phyloP scores from a whole-genome alignment of 2,113 vertebrate genomes.

The Thomomys bottae region DNA sequence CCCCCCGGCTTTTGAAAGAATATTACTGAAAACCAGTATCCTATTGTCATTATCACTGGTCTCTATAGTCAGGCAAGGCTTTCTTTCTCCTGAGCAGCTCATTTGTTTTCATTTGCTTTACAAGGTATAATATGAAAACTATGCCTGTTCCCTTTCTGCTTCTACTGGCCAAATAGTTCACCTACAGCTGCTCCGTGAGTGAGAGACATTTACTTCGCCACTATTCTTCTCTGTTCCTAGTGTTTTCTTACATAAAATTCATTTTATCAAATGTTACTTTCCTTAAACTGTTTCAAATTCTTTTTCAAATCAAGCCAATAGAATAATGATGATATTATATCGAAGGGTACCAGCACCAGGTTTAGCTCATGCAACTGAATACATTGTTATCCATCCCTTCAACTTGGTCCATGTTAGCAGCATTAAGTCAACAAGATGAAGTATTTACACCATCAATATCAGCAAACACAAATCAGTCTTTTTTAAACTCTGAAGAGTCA shows the following conservation, averaged over 20 bases:
- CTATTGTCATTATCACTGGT: neutral
- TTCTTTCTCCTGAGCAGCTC: neutral
- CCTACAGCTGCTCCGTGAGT: neutral
- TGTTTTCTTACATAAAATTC: conserved; percentile 7
- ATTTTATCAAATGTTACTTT: conserved; percentile 16
- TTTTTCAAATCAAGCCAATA: conserved; percentile 16
- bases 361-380: neutral
- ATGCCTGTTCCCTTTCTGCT: neutral
- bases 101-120: neutral
- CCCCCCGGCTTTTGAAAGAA: neutral
- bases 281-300: conserved; percentile 29
- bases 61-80: neutral
- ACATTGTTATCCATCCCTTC: neutral
- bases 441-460: neutral
- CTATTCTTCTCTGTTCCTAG: conserved; percentile 33
- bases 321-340: neutral
- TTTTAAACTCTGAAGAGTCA: neutral
- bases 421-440: neutral
- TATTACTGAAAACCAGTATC: neutral
- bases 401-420: neutral
- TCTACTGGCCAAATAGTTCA: conserved; percentile 12
- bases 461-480: neutral
- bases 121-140: neutral
- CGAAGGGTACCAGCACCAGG: no score
- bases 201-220: neutral